Conservation (phyloP, 2,113 vertebrate species). For the Bambusicola thoracicus region DNA sequence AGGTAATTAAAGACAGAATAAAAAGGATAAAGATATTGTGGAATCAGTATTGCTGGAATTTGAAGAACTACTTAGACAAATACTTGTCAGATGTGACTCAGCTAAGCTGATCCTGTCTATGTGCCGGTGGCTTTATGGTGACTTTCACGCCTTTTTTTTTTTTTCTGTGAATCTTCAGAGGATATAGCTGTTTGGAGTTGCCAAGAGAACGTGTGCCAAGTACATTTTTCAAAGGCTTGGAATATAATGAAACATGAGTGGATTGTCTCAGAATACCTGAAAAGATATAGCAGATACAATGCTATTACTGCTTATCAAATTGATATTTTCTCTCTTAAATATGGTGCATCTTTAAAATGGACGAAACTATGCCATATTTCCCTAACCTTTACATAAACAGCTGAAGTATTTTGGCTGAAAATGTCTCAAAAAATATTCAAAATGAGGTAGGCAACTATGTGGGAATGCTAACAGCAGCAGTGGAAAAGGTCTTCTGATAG, state of each 20-base stretch:
- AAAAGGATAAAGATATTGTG: neutral
- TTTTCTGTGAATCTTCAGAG: neutral
- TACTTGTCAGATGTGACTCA: neutral
- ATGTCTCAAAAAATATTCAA: neutral
- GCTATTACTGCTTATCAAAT: neutral
- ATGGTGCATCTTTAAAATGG: neutral
- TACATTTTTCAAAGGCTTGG: neutral
- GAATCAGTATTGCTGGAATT: neutral
- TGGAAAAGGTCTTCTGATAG: neutral
- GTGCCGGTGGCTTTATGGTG: neutral
- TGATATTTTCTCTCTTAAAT: neutral
- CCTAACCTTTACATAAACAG: neutral
- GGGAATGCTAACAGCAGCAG: neutral
- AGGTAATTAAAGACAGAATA: neutral
- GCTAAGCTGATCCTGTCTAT: neutral
- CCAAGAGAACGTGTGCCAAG: neutral
- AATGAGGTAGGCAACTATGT: neutral
- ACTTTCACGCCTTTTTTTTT: neutral
- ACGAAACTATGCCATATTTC: neutral
- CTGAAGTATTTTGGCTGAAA: conserved; percentile 3
- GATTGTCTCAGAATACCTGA: neutral
- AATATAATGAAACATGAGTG: neutral
- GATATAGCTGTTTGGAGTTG: neutral
- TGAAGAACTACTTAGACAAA: neutral
- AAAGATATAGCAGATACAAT: neutral